Evolutionary conservation across 2,797 vertebrate genomes (phyloP), one percentile per base, ranked within the genome.

Genomic region (Crypturellus tataupa): DNA sequence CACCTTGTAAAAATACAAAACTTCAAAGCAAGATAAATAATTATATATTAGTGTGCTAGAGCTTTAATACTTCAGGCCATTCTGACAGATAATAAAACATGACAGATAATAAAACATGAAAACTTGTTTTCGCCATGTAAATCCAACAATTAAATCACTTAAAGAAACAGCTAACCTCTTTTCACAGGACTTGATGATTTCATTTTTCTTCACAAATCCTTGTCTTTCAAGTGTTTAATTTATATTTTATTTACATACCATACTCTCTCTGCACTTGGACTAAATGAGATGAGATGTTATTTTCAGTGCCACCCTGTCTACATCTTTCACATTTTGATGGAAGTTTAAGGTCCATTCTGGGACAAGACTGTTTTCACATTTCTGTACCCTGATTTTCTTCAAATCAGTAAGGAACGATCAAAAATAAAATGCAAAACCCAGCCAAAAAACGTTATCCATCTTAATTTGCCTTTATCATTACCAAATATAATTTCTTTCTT

Each of bases 11-110:
- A 97, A 95, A 92, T n/a, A 84, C 56, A 94, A 96, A 97, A 96
- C 94, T 95, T 97, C 96, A 97, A 96, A 96, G 89, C 75, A 92
- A 23, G 73, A 96, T 92, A 97, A 97, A 97, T 84, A 97, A 95
- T 95, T 95, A 92, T 58, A 44, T 73, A 93, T 95, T 95, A 90
- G 73, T 87, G 77, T 93, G 37, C 69, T 90, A 64, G 44, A 96
- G 56, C 39, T 88, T 97, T 91, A 95, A 87, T 86, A 94, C 87
- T 94, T 95, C 94, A 79, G 82, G 94, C 37, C 69, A 96, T 93
- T 94, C 58, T 80, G 56, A 63, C 3, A 84, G 75, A 94, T 49
- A 95, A 95, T 60, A 83, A 93, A 83, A 64, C 63, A 65, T 18
- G 49, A 88, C 3, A 84, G 75, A 94, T 49, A 95, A 95, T 60